phyloP scores from a whole-genome alignment of 2,113 vertebrate species.

The Campylomormyrus tamandua region DNA sequence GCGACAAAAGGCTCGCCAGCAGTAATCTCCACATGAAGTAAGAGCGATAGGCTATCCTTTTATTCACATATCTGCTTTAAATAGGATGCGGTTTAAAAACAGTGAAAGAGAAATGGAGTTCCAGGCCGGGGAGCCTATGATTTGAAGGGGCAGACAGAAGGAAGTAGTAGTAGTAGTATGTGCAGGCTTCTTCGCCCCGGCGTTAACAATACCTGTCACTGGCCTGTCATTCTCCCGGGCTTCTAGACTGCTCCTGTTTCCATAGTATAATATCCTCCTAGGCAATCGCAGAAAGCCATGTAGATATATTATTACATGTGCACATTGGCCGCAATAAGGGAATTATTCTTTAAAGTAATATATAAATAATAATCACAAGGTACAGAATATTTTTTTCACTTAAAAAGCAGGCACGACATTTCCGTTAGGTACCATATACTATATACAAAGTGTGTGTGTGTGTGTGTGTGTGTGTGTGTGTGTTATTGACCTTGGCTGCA shows the following conservation, averaged over 20 bases:
- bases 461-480: not conserved
- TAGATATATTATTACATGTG: not conserved
- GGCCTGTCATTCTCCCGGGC: constrained; percentile 25
- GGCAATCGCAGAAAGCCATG: constrained; percentile 24
- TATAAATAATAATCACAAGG: not conserved
- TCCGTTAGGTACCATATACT: not conserved
- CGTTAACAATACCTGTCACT: constrained; percentile 34
- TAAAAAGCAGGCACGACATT: not conserved
- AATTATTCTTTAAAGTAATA: not conserved
- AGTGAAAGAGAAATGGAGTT: not conserved
- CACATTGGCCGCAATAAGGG: not conserved
- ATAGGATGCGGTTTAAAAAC: constrained; percentile 10
- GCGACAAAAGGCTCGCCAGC: not conserved
- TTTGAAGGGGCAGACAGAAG: not conserved
- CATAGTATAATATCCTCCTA: constrained; percentile 15
- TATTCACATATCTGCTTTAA: constrained; percentile 8
- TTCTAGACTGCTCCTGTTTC: constrained; percentile 20
- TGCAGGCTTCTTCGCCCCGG: not conserved
- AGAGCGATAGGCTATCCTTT: not conserved
- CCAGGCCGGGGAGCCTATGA: not conserved
- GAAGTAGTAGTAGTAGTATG: not conserved
- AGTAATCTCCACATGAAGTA: not conserved
- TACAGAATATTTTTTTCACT: not conserved
- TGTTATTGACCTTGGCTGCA: not conserved
- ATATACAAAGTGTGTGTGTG: not conserved